Evolutionary conservation across 2,888 invertebrate genomes (phyloP).

Genomic region (Spialia ferax): DNA sequence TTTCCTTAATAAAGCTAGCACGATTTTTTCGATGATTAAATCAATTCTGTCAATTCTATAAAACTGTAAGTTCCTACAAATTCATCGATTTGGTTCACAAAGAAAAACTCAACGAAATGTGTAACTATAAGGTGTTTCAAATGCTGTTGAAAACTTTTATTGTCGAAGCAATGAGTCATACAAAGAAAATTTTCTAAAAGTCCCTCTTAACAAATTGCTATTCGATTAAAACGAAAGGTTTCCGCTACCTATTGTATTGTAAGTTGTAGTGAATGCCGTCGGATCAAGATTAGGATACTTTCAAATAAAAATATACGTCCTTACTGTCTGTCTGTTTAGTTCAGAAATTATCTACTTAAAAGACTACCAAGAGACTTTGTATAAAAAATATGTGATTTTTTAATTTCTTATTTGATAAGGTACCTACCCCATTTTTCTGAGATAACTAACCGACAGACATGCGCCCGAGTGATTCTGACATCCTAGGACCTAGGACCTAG

Average conservation of each 20-base stretch:
- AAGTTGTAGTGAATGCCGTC: not conserved
- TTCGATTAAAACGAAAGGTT: not conserved
- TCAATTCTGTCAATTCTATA: too few species aligned
- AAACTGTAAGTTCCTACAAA: too few species aligned
- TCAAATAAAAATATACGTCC: not conserved
- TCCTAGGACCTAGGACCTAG: too few species aligned
- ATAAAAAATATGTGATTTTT: too few species aligned
- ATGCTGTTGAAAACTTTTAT: not conserved
- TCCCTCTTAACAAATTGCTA: not conserved
- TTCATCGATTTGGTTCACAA: too few species aligned
- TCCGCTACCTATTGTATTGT: not conserved
- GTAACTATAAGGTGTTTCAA: not conserved
- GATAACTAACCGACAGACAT: too few species aligned
- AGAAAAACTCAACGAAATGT: not conserved
- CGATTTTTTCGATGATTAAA: not conserved
- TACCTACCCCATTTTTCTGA: too few species aligned
- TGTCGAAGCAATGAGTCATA: not conserved
- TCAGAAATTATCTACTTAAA: too few species aligned
- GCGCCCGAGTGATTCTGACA: too few species aligned
- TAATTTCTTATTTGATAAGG: too few species aligned
- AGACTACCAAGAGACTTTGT: too few species aligned
- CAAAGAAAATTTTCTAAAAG: not conserved
- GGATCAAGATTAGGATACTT: slow-evolving; percentile 7
- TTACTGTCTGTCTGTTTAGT: too few species aligned
- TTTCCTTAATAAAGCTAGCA: not conserved